Conservation (phyloP, 2,888 invertebrate species). For the Minunthozetes semirufus region DNA sequence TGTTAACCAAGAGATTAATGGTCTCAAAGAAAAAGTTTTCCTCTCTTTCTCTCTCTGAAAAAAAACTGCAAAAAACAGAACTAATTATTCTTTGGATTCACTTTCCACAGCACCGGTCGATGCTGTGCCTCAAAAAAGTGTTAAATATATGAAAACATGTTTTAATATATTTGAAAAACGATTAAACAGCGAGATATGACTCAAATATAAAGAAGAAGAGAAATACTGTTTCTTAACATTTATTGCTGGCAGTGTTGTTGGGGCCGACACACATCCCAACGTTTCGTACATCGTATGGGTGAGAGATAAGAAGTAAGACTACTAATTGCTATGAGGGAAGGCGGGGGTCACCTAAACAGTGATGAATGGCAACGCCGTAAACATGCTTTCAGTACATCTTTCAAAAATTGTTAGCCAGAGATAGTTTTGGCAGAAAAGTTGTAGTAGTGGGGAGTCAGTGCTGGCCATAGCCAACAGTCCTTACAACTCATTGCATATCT, state of each 20-base stretch:
- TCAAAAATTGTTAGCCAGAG: not conserved
- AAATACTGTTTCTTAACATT: not conserved
- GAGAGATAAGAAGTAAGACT: slow-evolving; percentile 22
- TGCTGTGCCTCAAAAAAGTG: slow-evolving; percentile 3
- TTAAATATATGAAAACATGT: slow-evolving; percentile 27
- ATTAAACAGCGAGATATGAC: slow-evolving; percentile 19
- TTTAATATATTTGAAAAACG: slow-evolving; percentile 13
- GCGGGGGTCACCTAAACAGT: slow-evolving; percentile 23
- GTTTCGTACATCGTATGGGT: slow-evolving; percentile 15
- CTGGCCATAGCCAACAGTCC: too few species aligned
- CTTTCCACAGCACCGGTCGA: not conserved
- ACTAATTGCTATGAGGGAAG: slow-evolving; percentile 32
- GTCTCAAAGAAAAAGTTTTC: not conserved
- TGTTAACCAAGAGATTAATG: slow-evolving; percentile 10
- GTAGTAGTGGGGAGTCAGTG: not conserved
- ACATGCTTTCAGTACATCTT: slow-evolving; percentile 21
- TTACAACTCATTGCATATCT: too few species aligned
- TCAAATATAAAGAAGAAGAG: slow-evolving; percentile 18
- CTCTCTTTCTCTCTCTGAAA: not conserved
- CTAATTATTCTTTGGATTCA: not conserved
- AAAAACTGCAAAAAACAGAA: not conserved
- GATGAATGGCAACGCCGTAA: slow-evolving; percentile 28
- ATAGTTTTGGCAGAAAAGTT: not conserved
- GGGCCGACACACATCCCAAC: slow-evolving; percentile 16
- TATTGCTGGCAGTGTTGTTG: not conserved